A percentile compares a stretch with the other conserved stretches of the same genome.
Evolutionary conservation across 2,113 vertebrate genomes (phyloP).

Genomic region (Eulemur rufifrons): DNA sequence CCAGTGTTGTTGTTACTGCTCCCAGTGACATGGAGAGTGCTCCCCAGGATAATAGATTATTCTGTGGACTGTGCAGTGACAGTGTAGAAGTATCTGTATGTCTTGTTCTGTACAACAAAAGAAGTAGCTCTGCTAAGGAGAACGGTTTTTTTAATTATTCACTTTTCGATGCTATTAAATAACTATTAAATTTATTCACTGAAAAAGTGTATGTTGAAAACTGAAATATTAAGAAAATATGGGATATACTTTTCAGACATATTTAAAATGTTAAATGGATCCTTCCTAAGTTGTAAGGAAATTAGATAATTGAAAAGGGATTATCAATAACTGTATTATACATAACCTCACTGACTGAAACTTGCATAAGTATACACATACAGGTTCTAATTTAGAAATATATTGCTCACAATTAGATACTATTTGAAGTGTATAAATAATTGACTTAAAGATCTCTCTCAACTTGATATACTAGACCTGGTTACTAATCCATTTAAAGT

Average conservation of each 20-base stretch:
- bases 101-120: neutral
- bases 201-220: neutral
- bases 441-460: neutral
- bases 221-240: neutral
- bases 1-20: fast-evolving
- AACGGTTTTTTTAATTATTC: neutral
- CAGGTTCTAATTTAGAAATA: neutral
- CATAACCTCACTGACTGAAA: neutral
- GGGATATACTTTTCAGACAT: neutral
- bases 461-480: neutral
- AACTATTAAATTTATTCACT: neutral
- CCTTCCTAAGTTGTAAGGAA: neutral
- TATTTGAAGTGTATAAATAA: neutral
- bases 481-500: neutral
- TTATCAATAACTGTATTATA: neutral
- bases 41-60: fast-evolving
- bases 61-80: fast-evolving
- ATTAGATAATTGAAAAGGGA: neutral
- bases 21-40: fast-evolving
- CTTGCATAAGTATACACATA: neutral
- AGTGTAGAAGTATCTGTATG: fast-evolving
- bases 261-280: neutral
- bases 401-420: neutral
- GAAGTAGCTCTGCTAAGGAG: neutral
- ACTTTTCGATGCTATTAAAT: neutral